phyloP scores from a whole-genome alignment of 1,140 invertebrate genomes.

The Diorhabda carinulata region DNA sequence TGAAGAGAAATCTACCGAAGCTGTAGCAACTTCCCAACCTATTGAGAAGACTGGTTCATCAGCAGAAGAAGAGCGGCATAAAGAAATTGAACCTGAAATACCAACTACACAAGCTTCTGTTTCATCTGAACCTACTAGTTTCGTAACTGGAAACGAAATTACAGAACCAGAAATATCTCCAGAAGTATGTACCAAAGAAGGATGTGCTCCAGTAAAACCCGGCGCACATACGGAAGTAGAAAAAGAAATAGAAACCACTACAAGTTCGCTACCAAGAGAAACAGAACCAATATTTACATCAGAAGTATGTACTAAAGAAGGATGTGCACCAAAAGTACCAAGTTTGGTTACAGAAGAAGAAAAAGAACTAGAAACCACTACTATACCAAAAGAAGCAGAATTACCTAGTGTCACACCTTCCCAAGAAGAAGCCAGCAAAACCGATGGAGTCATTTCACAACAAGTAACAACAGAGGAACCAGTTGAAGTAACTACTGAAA shows the following conservation, averaged over 20 bases:
- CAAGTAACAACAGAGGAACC: constrained; percentile 10
- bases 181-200: neutral
- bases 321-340: neutral
- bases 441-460: neutral
- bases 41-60: neutral
- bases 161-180: constrained; percentile 17
- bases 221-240: neutral
- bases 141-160: constrained; percentile 10
- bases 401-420: neutral
- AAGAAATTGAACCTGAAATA: neutral
- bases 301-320: neutral
- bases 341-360: neutral
- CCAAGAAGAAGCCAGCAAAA: neutral
- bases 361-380: constrained; percentile 10
- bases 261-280: neutral
- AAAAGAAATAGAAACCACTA: constrained; percentile 1
- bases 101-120: constrained; percentile 24
- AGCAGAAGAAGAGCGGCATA: neutral
- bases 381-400: constrained; percentile 4
- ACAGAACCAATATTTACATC: neutral
- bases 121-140: neutral
- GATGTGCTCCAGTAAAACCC: neutral
- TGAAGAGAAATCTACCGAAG: constrained; percentile 26
- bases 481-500: constrained; percentile 19
- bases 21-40: neutral